Evolutionary conservation across 2,888 invertebrate genomes (phyloP), one percentile per base, ranked within the genome.

Genomic region (Drosophila atripex): DNA sequence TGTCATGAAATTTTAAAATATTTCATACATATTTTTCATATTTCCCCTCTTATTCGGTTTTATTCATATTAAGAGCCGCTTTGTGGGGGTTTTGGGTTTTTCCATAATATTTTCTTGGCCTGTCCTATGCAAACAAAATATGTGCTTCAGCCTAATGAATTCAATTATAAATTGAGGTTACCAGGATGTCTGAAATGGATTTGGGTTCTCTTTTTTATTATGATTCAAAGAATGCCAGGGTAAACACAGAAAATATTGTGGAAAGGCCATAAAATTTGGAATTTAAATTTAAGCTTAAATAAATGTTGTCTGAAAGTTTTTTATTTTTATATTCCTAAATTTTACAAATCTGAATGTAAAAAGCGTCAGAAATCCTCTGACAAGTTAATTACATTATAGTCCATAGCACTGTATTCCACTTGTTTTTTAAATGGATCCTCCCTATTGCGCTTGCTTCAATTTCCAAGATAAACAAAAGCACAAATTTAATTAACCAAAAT

Each of bases 1-100:
- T 72, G 65, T 53, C 72, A 60, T 69, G 50, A 56, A 73, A 71
- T 58, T 73, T 66, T 65, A 60, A 73, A 69, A 69, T 73, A 74
- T 60, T 30, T 47, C 25, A 11, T 47, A 46, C 39, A 47, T 65
- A 47, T 47, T 69, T 56, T 46, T 59, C 38, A 69, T 50, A 35
- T 50, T 64, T 25, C 12, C 14, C 8, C 8, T 9, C 35, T 21
- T 41, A 41, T 39, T 39, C 8, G 32, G 43, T 16, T 35, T 38
- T 69, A 35, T 57, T 56, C 43, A 41, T 28, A 49, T 57, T 16
- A 16, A 56, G 23, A 54, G 23, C 45, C 30, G 38, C 50, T 64
- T 66, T 38, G 16, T 39, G 61, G n/a, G 41, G 45, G n/a, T 38
- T 28, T 16, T 32, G 35, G 51, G 25, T 38, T 35, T 50, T 71